Conservation (phyloP, 2,797 vertebrate genomes). For the Gorsachius magnificus region DNA sequence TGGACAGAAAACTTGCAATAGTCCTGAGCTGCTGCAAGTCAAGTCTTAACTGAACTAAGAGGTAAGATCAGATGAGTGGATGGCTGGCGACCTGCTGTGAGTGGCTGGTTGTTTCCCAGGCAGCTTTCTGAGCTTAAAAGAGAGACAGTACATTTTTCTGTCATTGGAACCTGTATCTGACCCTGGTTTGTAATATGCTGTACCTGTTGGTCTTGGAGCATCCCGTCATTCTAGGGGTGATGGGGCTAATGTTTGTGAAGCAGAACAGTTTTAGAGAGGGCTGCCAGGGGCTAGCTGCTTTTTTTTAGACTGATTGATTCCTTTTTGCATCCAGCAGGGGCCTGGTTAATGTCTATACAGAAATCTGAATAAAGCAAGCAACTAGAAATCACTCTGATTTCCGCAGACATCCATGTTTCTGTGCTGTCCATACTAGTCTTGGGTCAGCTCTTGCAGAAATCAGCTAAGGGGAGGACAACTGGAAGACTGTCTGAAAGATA, state of each 20-base stretch:
- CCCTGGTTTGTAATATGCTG: neutral
- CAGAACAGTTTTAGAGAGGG: constrained; percentile 30
- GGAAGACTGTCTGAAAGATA: neutral
- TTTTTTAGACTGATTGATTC: constrained; percentile 39
- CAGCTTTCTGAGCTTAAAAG: neutral
- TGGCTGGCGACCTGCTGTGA: neutral
- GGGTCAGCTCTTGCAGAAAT: neutral
- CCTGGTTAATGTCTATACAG: constrained; percentile 28
- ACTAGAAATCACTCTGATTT: neutral
- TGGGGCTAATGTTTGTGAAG: constrained; percentile 33
- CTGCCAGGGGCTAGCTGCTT: constrained; percentile 35
- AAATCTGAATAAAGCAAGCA: constrained; percentile 21
- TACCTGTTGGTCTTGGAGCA: constrained; percentile 31
- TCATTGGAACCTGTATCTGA: neutral
- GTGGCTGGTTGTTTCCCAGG: neutral
- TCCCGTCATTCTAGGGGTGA: neutral
- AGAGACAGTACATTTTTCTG: neutral
- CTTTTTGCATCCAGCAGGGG: neutral
- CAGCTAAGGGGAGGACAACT: neutral
- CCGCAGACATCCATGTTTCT: neutral
- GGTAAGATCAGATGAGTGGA: neutral
- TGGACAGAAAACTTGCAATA: neutral
- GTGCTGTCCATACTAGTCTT: neutral
- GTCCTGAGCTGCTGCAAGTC: neutral
- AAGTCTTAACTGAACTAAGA: neutral